Conservation (phyloP, 2,113 vertebrate species). For the Coryphaenoides rupestris region DNA sequence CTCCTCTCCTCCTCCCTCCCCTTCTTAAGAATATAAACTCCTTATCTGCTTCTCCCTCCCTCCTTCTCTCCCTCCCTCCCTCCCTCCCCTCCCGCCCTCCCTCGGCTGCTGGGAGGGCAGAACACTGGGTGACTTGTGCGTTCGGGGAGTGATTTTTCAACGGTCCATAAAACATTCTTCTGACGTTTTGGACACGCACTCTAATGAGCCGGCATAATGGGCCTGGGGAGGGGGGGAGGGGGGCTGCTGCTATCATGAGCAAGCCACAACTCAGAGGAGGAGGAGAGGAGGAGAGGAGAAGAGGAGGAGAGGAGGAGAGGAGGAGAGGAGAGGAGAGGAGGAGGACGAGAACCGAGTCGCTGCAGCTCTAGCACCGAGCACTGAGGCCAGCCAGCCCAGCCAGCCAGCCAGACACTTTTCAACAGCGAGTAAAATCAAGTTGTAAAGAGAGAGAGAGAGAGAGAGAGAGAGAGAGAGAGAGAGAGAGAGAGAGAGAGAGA, state of each 20-base stretch:
- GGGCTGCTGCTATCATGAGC: conserved; percentile 51
- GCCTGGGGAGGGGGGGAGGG: too few relatives aligned
- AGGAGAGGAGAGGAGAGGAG: too few relatives aligned
- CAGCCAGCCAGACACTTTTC: too few relatives aligned
- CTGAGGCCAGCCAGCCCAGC: too few relatives aligned
- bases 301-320: too few relatives aligned
- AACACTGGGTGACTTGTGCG: conserved; percentile 74
- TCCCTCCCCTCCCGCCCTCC: conserved; percentile 40
- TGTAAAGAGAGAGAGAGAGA: too few relatives aligned
- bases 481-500: too few relatives aligned
- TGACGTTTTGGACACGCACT: conserved; percentile 70
- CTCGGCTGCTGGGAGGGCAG: conserved; percentile 43
- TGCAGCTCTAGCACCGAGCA: too few relatives aligned
- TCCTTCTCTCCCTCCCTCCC: conserved; percentile 16
- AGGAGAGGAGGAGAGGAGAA: too few relatives aligned
- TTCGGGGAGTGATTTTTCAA: conserved; percentile 70
- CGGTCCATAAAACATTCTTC: conserved; percentile 74
- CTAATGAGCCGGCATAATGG: conserved; percentile 59
- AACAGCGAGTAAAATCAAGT: too few relatives aligned
- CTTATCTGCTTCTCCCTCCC: conserved; percentile 61
- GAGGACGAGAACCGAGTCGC: too few relatives aligned
- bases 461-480: too few relatives aligned
- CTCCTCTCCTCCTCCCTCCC: conserved; percentile 17
- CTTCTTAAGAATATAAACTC: conserved; percentile 72
- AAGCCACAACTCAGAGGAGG: not conserved